phyloP scores from a whole-genome alignment of 2,888 invertebrate genomes.

The Keiferia lycopersicella region DNA sequence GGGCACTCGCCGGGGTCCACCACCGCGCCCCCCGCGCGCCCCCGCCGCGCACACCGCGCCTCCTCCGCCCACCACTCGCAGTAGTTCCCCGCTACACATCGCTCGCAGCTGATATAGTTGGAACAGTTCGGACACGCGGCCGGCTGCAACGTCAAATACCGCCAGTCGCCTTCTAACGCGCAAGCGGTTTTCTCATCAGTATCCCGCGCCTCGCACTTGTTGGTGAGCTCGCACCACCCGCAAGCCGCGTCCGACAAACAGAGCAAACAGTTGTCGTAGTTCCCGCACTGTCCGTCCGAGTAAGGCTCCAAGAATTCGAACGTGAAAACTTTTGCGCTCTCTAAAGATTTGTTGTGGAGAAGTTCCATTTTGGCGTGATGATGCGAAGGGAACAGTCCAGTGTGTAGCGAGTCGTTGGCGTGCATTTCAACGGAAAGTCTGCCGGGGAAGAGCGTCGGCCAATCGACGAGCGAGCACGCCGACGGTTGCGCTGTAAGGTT shows the following conservation, averaged over 20 bases:
- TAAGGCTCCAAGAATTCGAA: slow-evolving; percentile 95
- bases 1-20: slow-evolving; percentile 85
- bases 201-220: slow-evolving; percentile 85
- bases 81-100: slow-evolving; percentile 88
- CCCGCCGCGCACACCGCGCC: slow-evolving; percentile 91
- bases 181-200: slow-evolving; percentile 85
- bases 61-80: slow-evolving; percentile 98
- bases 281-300: slow-evolving; percentile 88
- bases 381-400: slow-evolving; percentile 82
- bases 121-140: slow-evolving; percentile 93
- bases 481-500: slow-evolving; percentile 86
- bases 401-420: slow-evolving; percentile 82
- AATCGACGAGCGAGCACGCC: slow-evolving; percentile 85
- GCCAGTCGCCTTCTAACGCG: slow-evolving; percentile 83
- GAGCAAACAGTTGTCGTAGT: slow-evolving; percentile 91
- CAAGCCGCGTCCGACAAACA: slow-evolving; percentile 94
- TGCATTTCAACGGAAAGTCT: slow-evolving; percentile 85
- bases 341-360: slow-evolving; percentile 86
- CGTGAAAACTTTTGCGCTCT: slow-evolving; percentile 91
- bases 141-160: slow-evolving; percentile 90
- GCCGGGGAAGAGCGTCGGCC: slow-evolving; percentile 84
- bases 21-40: slow-evolving; percentile 86
- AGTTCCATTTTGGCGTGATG: slow-evolving; percentile 92
- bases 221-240: slow-evolving; percentile 94
- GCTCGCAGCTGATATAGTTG: slow-evolving; percentile 93